phyloP scores from a whole-genome alignment of 2,888 invertebrate species.

The Byasa hedistus region DNA sequence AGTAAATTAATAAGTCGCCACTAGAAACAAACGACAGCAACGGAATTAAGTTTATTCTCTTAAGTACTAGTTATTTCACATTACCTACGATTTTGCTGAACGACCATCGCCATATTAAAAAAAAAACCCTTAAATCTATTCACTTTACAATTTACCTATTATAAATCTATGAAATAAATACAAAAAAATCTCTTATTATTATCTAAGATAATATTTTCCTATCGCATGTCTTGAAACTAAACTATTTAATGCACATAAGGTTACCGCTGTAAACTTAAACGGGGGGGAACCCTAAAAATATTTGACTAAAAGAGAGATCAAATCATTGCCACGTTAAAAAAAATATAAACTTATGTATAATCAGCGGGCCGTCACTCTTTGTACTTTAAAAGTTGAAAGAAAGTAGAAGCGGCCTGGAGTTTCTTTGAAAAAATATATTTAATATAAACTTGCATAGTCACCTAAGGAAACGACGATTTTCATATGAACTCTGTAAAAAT shows the following conservation, averaged over 20 bases:
- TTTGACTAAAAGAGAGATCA: conserved; percentile 87
- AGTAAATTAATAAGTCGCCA: conserved; percentile 5
- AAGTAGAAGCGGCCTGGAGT: conserved; percentile 29
- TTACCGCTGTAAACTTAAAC: conserved; percentile 53
- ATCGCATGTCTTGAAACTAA: conserved; percentile 77
- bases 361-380: conserved; percentile 59
- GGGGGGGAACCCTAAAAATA: conserved; percentile 77
- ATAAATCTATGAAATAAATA: conserved; percentile 80
- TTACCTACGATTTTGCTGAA: conserved; percentile 58
- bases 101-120: conserved; percentile 76
- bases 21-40: conserved; percentile 42
- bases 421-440: neutral
- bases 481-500: neutral
- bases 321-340: conserved; percentile 83
- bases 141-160: conserved; percentile 79
- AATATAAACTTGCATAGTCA: conserved; percentile 10
- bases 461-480: conserved; percentile 19
- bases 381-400: conserved; percentile 66
- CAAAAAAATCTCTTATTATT: conserved; percentile 75
- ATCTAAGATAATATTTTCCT: conserved; percentile 77
- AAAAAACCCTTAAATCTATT: conserved; percentile 68
- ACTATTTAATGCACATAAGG: conserved; percentile 74
- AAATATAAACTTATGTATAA: conserved; percentile 57
- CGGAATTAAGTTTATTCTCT: conserved; percentile 65
- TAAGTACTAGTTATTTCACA: conserved; percentile 71